Evolutionary conservation across 2,797 vertebrate genomes (phyloP).

Genomic region (Sebastes steindachneri): DNA sequence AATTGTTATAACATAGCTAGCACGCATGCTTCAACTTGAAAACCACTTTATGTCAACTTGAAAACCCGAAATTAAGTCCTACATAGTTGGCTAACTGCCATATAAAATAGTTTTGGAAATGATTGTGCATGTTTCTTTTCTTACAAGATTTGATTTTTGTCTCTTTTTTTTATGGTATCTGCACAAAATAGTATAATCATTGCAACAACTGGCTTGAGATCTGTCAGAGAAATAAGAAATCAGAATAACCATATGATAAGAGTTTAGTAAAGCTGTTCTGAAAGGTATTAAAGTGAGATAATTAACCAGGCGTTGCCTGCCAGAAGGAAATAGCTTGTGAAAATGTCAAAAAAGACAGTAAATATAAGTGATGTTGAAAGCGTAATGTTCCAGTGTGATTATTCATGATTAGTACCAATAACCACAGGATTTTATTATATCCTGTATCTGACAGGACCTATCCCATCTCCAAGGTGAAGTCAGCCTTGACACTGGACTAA

Average conservation of each 20-base stretch:
- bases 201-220: neutral
- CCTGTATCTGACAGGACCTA: constrained; percentile 26
- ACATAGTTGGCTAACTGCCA: neutral
- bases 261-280: constrained; percentile 4
- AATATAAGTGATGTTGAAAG: constrained; percentile 34
- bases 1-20: neutral
- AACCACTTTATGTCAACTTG: neutral
- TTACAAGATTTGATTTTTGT: neutral
- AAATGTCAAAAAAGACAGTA: constrained; percentile 24
- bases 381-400: constrained; percentile 34
- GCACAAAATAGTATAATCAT: neutral
- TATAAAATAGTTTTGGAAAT: neutral
- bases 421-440: constrained; percentile 46
- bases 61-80: neutral
- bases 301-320: constrained; percentile 9
- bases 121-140: neutral
- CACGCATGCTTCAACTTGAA: neutral
- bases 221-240: constrained; percentile 6
- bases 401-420: constrained; percentile 31
- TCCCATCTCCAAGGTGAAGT: constrained; percentile 23
- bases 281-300: constrained; percentile 16
- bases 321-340: constrained; percentile 18
- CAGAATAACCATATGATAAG: neutral
- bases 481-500: constrained; percentile 10
- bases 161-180: neutral